Evolutionary conservation across 2,113 vertebrate species (phyloP).

Genomic region (Brachyistius frenatus): DNA sequence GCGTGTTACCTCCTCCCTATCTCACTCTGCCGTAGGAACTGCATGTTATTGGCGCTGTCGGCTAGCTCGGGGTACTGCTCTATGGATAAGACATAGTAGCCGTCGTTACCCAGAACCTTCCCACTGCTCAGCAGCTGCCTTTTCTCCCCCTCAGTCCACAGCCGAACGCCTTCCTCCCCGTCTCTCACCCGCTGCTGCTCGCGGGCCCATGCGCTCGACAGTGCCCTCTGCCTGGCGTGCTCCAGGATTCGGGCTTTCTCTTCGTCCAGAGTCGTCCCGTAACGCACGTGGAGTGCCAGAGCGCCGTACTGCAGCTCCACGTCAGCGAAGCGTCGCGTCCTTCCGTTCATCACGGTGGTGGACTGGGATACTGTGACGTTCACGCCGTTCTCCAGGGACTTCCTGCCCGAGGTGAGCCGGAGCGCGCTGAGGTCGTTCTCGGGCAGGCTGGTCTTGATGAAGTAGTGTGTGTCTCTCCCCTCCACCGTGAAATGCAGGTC

Average conservation of each 20-base stretch:
- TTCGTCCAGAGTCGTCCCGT: constrained; percentile 95
- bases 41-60: constrained; percentile 98
- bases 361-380: constrained; percentile 98
- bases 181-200: constrained; percentile 97
- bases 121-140: constrained; percentile 97
- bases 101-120: constrained; percentile 96
- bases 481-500: constrained; percentile 96
- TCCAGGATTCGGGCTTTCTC: constrained; percentile 97
- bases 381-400: constrained; percentile 95
- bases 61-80: constrained; percentile 99
- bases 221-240: constrained; percentile 94
- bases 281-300: constrained; percentile 94
- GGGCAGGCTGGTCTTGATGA: constrained; percentile 96
- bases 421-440: constrained; percentile 96
- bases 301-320: constrained; percentile 96
- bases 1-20: constrained; percentile 98
- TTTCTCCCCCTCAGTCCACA: constrained; percentile 99
- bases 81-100: constrained; percentile 98
- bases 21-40: constrained; percentile 98
- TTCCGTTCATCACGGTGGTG: constrained; percentile 95
- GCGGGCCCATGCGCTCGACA: constrained; percentile 95
- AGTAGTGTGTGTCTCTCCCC: constrained; percentile 97
- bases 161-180: constrained; percentile 94
- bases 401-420: constrained; percentile 93
- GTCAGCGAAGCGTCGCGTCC: constrained; percentile 96